A percentile compares a stretch with the other conserved stretches of the same genome.
Conservation (phyloP, 1,140 invertebrate genomes). For the Hycleus cichorii region DNA sequence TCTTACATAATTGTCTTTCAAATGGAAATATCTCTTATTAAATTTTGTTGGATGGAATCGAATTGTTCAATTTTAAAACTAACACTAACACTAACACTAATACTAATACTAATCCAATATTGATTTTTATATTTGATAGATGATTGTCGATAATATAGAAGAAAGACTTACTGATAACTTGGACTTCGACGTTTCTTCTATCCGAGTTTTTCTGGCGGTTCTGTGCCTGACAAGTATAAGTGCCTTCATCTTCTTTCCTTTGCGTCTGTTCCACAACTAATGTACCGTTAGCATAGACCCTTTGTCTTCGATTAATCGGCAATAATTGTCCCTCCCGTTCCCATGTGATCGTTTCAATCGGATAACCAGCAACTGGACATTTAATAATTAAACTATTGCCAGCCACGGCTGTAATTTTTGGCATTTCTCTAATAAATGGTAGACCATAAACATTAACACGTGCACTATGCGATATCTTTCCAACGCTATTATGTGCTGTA, state of each 20-base stretch:
- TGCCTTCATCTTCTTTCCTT: slow-evolving; percentile 66
- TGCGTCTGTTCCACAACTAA: slow-evolving; percentile 76
- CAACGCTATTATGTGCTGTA: slow-evolving; percentile 74
- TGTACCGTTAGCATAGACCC: slow-evolving; percentile 80
- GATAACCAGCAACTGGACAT: slow-evolving; percentile 90
- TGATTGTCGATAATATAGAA: no score
- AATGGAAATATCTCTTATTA: no score
- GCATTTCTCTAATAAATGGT: slow-evolving; percentile 84
- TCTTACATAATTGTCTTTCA: no score
- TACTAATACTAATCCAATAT: no score
- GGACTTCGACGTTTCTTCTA: slow-evolving; percentile 73
- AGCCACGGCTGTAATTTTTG: slow-evolving; percentile 82
- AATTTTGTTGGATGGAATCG: no score
- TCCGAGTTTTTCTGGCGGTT: slow-evolving; percentile 75
- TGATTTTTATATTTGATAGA: no score
- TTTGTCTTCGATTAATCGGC: slow-evolving; percentile 79
- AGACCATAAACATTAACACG: slow-evolving; percentile 86
- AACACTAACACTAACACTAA: no score
- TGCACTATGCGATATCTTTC: slow-evolving; percentile 66
- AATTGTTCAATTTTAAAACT: no score
- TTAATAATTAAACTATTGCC: slow-evolving; percentile 78
- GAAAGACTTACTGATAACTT: slow-evolving; percentile 63
- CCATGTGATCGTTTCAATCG: slow-evolving; percentile 82
- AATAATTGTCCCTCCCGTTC: slow-evolving; percentile 77
- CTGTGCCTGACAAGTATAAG: slow-evolving; percentile 82